phyloP scores from a whole-genome alignment of 2,888 invertebrate genomes.

The Imbricaverruca yamaguchii region DNA sequence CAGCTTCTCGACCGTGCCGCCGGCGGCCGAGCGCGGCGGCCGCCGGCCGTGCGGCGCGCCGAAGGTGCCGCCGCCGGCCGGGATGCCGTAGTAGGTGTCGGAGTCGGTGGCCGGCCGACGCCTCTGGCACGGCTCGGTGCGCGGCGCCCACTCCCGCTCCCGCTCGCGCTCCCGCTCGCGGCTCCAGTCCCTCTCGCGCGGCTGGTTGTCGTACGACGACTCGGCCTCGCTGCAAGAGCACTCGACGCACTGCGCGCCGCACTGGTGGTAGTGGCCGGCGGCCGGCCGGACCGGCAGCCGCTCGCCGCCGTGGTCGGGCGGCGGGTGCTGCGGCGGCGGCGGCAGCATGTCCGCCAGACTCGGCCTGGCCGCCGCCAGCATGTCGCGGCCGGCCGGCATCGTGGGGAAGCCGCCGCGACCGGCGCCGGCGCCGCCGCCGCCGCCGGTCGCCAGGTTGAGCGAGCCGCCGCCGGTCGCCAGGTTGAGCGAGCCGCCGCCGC shows the following conservation, averaged over 20 bases:
- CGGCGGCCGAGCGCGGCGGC: background rate
- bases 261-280: background rate
- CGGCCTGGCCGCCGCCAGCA: background rate
- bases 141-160: background rate
- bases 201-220: slow-evolving; percentile 3
- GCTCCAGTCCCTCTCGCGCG: background rate
- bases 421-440: background rate
- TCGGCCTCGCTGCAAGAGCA: slow-evolving; percentile 6
- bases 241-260: slow-evolving; percentile 12
- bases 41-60: background rate
- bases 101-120: background rate
- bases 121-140: background rate
- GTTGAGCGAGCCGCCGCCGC: background rate
- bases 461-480: background rate
- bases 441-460: background rate
- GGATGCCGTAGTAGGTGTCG: slow-evolving; percentile 8
- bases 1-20: background rate
- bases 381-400: slow-evolving; percentile 6
- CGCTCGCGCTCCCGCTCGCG: too few relatives aligned
- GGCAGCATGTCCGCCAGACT: slow-evolving; percentile 14
- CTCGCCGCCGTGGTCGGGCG: background rate
- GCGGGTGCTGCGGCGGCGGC: slow-evolving; percentile 11
- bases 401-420: background rate
- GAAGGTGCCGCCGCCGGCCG: background rate
- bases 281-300: background rate